phyloP scores from a whole-genome alignment of 2,888 invertebrate genomes.

The Lamellibrachia satsuma region DNA sequence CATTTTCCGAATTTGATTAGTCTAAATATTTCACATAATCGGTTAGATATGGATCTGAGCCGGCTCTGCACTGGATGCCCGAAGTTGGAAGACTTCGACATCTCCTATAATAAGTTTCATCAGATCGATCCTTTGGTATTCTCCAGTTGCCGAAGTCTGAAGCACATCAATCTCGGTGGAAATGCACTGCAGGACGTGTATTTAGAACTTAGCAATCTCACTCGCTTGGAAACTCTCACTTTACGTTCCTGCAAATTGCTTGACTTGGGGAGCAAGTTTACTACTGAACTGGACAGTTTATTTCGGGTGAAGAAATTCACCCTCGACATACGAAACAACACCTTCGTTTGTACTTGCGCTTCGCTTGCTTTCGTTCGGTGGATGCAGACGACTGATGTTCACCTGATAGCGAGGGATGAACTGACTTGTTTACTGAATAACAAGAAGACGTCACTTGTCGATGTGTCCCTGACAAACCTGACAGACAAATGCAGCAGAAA shows the following conservation, averaged over 20 bases:
- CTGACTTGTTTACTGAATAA: not conserved
- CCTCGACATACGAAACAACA: conserved; percentile 7
- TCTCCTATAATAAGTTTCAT: not conserved
- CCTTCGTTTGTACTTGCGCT: not conserved
- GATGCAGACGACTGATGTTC: not conserved
- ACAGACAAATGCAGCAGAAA: not conserved
- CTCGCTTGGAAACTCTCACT: not conserved
- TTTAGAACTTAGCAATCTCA: not conserved
- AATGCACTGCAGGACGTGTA: not conserved
- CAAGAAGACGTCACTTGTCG: not conserved
- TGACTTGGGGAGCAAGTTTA: not conserved
- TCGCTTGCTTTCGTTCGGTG: not conserved
- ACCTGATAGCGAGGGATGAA: not conserved
- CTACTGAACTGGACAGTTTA: conserved; percentile 8
- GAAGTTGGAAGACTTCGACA: not conserved
- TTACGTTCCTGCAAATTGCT: not conserved
- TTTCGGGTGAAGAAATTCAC: not conserved
- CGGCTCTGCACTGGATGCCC: not conserved
- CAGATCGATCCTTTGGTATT: not conserved
- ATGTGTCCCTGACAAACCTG: not conserved
- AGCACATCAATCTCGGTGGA: not conserved
- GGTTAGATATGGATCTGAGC: not conserved
- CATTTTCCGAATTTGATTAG: not conserved
- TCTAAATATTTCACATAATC: not conserved
- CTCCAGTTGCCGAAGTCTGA: not conserved